Conservation (phyloP, 2,113 vertebrate species). For the Polypterus senegalus region DNA sequence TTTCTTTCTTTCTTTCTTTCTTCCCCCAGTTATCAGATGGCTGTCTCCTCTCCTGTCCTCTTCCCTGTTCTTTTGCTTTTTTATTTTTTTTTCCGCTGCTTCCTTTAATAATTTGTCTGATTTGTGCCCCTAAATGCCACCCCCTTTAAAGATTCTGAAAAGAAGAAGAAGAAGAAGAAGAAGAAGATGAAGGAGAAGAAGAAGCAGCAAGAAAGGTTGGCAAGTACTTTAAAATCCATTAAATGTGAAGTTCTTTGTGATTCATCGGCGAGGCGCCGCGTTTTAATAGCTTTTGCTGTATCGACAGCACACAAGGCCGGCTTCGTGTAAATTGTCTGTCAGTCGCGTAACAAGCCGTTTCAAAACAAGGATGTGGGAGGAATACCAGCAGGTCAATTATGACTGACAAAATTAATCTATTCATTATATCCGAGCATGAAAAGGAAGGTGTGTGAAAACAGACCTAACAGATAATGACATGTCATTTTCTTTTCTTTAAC, state of each 20-base stretch:
- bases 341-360: slow-evolving; percentile 20
- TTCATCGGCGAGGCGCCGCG: slow-evolving; percentile 17
- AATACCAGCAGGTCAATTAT: slow-evolving; percentile 27
- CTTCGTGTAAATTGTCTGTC: slow-evolving; percentile 21
- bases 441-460: slow-evolving; percentile 14
- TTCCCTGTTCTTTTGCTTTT: too few relatives aligned
- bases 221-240: slow-evolving; percentile 8
- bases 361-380: slow-evolving; percentile 22
- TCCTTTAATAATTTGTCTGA: too few relatives aligned
- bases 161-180: too few relatives aligned
- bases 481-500: slow-evolving; percentile 14
- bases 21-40: too few relatives aligned
- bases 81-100: too few relatives aligned
- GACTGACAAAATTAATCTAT: slow-evolving; percentile 21
- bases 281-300: slow-evolving; percentile 26
- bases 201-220: too few relatives aligned
- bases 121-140: too few relatives aligned
- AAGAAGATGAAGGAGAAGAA: too few relatives aligned
- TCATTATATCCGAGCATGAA: slow-evolving; percentile 14
- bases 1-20: too few relatives aligned
- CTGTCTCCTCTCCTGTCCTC: too few relatives aligned
- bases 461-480: slow-evolving; percentile 24
- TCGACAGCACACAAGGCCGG: slow-evolving; percentile 4
- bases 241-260: slow-evolving; percentile 8
- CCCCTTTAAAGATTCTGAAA: too few relatives aligned